These are phyloP conservation scores for Phaetusa simplex DNA, from an alignment of 2,113 vertebrate species.

Conservation along the genomic window DNA sequence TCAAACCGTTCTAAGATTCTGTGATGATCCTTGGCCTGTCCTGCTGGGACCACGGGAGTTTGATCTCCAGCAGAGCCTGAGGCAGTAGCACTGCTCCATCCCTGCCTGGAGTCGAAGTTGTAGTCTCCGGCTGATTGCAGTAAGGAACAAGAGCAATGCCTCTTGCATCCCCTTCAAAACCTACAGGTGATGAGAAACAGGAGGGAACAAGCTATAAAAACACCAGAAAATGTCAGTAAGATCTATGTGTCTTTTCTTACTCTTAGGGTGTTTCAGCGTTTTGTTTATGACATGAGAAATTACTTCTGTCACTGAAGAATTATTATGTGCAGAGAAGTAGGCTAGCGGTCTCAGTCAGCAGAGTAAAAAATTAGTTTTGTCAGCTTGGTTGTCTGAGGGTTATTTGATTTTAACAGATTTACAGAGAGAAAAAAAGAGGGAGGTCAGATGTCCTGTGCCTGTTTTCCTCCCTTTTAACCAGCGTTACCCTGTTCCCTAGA, in stretches of 20 bases:
- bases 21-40: background rate
- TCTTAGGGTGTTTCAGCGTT: background rate
- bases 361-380: background rate
- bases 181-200: background rate
- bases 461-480: background rate
- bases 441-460: background rate
- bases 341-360: background rate
- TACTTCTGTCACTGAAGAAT: background rate
- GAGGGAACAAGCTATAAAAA: background rate
- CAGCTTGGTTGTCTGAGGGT: background rate
- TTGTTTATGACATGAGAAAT: background rate
- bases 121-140: background rate
- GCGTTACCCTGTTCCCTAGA: background rate
- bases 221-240: background rate
- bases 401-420: background rate
- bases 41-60: background rate
- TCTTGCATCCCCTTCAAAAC: background rate
- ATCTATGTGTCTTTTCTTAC: background rate
- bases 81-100: rapidly evolving
- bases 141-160: background rate
- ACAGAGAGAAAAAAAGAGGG: background rate
- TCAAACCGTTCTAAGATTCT: background rate
- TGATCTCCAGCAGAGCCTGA: background rate
- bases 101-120: background rate
- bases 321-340: background rate